Percentiles rank a stretch among this genome's conserved stretches.
These are phyloP conservation scores for Gadus chalcogrammus DNA, from an alignment of 2,113 vertebrate genomes.

Conservation along the genomic window DNA sequence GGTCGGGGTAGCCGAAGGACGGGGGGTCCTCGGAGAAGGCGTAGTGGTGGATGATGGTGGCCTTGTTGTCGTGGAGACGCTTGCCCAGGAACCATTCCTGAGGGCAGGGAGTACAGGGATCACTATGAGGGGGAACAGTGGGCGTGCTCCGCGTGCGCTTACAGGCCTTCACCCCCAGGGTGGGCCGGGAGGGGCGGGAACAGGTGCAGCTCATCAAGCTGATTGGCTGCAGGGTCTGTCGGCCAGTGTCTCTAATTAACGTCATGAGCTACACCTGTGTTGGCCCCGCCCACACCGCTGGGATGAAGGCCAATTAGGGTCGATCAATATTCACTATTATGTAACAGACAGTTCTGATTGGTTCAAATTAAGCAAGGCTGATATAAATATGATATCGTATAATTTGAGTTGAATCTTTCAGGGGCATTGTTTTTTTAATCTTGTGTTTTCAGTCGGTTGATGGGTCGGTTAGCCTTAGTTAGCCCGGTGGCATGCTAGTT, in stretches of 20 bases:
- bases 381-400: neutral
- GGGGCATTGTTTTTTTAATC: neutral
- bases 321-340: neutral
- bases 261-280: no score
- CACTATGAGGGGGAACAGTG: no score
- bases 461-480: no score
- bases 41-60: constrained; percentile 93
- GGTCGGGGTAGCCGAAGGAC: constrained; percentile 87
- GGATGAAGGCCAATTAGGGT: no score
- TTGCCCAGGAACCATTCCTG: constrained; percentile 93
- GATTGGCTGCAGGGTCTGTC: no score
- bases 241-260: no score
- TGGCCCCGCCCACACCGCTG: neutral
- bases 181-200: no score
- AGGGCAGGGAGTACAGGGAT: neutral
- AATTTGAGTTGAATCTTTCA: no score
- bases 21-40: constrained; percentile 87
- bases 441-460: neutral
- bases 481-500: neutral
- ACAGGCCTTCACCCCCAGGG: no score
- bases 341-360: neutral
- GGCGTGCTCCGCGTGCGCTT: no score
- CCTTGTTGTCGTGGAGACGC: constrained; percentile 80
- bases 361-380: neutral
- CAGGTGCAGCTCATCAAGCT: no score